A percentile compares a stretch with the other conserved stretches of the same genome.
Conservation (phyloP, 2,888 invertebrate species). For the Cybosia mesomella region DNA sequence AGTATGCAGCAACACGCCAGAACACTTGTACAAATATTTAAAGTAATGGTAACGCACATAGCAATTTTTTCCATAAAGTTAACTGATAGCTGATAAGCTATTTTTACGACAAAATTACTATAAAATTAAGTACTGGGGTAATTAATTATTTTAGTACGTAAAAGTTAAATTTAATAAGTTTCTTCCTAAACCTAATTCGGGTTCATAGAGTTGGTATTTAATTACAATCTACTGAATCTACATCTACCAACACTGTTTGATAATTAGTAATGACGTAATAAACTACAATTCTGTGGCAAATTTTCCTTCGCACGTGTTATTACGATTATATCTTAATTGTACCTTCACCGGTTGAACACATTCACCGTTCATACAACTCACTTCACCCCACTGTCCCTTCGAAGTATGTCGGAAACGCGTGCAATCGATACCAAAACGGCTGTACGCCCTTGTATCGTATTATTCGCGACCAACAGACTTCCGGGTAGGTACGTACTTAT, state of each 20-base stretch:
- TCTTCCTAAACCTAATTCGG: not conserved
- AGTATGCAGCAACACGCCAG: constrained; percentile 15
- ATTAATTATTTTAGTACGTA: not conserved
- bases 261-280: not conserved
- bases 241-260: not conserved
- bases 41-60: constrained; percentile 5
- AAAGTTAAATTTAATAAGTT: not conserved
- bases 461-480: constrained; percentile 22
- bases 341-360: not conserved
- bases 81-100: not conserved
- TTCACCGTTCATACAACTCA: constrained; percentile 4
- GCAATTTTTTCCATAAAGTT: not conserved
- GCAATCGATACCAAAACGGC: constrained; percentile 62
- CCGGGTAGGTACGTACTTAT: constrained; percentile 15
- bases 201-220: too few relatives aligned
- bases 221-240: not conserved
- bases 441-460: constrained; percentile 29
- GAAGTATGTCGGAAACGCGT: constrained; percentile 60
- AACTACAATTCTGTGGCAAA: not conserved
- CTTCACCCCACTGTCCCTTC: constrained; percentile 30
- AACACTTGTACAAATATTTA: constrained; percentile 19
- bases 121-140: not conserved
- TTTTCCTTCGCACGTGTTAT: not conserved
- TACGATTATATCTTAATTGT: not conserved
- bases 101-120: not conserved